Percentiles rank a stretch among this genome's conserved stretches.
Conservation (phyloP, 2,888 invertebrate species). For the Didymodactylos carnosus region DNA sequence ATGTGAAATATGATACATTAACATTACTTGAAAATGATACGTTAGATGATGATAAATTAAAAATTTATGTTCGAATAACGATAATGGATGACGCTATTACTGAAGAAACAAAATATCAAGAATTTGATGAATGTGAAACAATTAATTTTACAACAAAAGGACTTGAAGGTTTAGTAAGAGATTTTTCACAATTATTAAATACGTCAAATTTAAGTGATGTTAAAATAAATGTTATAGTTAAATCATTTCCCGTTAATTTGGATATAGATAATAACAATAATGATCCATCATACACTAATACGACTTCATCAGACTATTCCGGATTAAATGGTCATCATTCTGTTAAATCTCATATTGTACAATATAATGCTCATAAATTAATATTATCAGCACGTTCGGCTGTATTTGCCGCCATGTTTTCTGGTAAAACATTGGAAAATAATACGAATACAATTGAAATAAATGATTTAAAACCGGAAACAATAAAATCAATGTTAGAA, state of each 20-base stretch:
- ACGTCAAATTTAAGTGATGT: not conserved
- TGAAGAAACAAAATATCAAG: not conserved
- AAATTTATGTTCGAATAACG: not conserved
- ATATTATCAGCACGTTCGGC: slow-evolving; percentile 12
- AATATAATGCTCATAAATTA: slow-evolving; percentile 11
- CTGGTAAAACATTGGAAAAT: slow-evolving; percentile 4
- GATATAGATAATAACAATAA: no score
- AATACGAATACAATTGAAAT: slow-evolving; percentile 4
- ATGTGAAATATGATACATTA: not conserved
- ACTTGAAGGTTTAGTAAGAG: not conserved
- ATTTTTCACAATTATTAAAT: not conserved
- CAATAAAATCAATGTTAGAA: slow-evolving; percentile 8
- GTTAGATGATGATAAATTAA: not conserved
- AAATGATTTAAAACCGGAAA: slow-evolving; percentile 9
- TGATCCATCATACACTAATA: not conserved
- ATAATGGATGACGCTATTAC: not conserved
- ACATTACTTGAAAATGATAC: not conserved
- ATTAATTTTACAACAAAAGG: not conserved
- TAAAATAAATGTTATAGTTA: not conserved
- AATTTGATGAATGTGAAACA: not conserved
- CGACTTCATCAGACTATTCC: no score
- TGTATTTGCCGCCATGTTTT: slow-evolving; percentile 13
- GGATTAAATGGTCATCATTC: no score
- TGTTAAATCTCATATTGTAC: not conserved
- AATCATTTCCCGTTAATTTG: no score